These are phyloP conservation scores for Harpagoxenus sublaevis DNA, from an alignment of 2,888 invertebrate genomes.

Conservation along the genomic window DNA sequence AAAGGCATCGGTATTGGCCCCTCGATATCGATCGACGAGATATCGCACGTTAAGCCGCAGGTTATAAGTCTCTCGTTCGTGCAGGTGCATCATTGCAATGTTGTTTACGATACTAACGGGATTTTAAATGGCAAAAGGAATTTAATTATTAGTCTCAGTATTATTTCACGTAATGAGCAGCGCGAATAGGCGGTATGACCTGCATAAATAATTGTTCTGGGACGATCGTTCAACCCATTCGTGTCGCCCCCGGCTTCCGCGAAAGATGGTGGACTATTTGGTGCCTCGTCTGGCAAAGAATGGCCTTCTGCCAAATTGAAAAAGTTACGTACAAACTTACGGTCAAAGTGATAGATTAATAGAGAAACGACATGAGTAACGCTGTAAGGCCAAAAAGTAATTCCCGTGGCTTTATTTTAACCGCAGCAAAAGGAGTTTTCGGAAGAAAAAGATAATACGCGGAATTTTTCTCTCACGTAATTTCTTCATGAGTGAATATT, in stretches of 20 bases:
- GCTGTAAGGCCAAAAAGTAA: constrained; percentile 22
- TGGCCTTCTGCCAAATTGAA: constrained; percentile 54
- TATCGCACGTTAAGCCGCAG: constrained; percentile 36
- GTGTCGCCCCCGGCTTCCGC: constrained; percentile 8
- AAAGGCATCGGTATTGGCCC: constrained; percentile 51
- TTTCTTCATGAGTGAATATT: not conserved
- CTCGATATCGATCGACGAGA: constrained; percentile 39
- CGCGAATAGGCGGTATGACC: not conserved
- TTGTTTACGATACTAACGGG: constrained; percentile 7
- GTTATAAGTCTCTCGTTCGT: constrained; percentile 37
- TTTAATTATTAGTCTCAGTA: not conserved
- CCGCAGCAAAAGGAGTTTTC: not conserved
- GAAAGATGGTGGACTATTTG: constrained; percentile 27
- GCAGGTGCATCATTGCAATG: constrained; percentile 28
- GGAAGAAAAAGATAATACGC: not conserved
- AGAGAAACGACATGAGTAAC: constrained; percentile 23
- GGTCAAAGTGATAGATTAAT: constrained; percentile 51
- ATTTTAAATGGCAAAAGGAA: not conserved
- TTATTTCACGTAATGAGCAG: not conserved
- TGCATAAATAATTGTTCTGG: constrained; percentile 20
- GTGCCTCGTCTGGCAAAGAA: constrained; percentile 23
- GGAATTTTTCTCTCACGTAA: not conserved
- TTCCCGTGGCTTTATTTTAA: constrained; percentile 39
- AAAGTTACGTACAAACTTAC: constrained; percentile 49
- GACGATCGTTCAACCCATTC: constrained; percentile 21